Conservation (phyloP, 2,888 invertebrate genomes). For the Homarus gammarus region DNA sequence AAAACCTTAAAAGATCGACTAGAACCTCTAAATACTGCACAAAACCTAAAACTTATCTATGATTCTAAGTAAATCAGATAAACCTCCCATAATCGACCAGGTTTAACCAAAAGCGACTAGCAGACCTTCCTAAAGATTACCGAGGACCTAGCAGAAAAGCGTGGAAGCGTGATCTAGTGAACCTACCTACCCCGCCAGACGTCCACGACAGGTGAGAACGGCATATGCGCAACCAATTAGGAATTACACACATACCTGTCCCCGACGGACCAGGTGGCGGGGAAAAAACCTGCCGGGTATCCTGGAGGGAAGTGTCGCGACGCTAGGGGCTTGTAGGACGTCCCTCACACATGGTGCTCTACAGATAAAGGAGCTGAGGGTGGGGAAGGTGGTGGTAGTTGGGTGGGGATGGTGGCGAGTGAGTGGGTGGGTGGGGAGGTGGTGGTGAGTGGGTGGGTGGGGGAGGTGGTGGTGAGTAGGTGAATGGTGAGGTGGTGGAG, state of each 20-base stretch:
- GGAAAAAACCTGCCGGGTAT: conserved; percentile 44
- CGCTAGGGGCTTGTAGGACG: neutral
- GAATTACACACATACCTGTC: neutral
- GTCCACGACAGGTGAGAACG: neutral
- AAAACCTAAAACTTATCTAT: too few relatives aligned
- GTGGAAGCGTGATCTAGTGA: too few relatives aligned
- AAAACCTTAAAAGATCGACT: too few relatives aligned
- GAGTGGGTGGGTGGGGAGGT: neutral
- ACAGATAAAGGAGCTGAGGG: neutral
- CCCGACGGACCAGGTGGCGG: neutral
- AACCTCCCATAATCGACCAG: too few relatives aligned
- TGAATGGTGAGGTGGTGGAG: neutral
- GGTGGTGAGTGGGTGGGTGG: too few relatives aligned
- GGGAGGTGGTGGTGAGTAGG: too few relatives aligned
- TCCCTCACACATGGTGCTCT: conserved; percentile 10
- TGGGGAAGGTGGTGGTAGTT: neutral
- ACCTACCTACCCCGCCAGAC: too few relatives aligned
- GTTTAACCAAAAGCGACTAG: too few relatives aligned
- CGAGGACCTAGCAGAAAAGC: too few relatives aligned
- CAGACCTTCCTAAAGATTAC: too few relatives aligned
- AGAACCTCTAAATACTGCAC: too few relatives aligned
- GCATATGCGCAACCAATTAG: neutral
- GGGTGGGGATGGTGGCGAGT: neutral
- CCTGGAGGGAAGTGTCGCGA: neutral
- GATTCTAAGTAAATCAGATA: too few relatives aligned